Evolutionary conservation across 2,888 invertebrate genomes (phyloP).

Genomic region (Callinectes sapidus): DNA sequence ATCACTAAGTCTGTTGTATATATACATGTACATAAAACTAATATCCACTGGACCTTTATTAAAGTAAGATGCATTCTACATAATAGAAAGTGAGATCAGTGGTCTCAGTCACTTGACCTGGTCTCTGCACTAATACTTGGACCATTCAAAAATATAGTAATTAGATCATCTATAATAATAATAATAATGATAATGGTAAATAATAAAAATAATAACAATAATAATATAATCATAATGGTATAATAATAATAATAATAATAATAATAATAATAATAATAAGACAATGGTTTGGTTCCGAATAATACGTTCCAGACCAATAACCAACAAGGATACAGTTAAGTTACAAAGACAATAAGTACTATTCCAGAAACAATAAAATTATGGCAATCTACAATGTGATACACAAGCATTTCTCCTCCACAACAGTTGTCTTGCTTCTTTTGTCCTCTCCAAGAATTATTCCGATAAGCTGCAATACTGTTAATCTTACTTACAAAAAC

Average conservation of each 20-base stretch:
- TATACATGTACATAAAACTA: neutral
- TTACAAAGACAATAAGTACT: constrained; percentile 45
- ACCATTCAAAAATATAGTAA: neutral
- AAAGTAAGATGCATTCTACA: constrained; percentile 21
- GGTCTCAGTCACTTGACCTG: constrained; percentile 40
- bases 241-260: constrained; percentile 12
- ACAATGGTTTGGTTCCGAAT: constrained; percentile 45
- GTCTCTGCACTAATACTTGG: constrained; percentile 40
- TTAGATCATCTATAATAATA: neutral
- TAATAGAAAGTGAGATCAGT: constrained; percentile 48
- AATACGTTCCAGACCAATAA: constrained; percentile 56
- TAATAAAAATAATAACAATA: neutral
- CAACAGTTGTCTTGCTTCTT: neutral
- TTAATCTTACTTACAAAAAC: neutral
- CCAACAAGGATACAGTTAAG: constrained; percentile 28
- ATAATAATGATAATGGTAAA: neutral
- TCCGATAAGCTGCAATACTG: neutral
- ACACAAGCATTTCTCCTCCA: neutral
- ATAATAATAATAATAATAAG: neutral
- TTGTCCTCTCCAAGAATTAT: neutral
- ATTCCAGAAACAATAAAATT: neutral
- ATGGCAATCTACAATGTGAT: constrained; percentile 18
- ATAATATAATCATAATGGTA: constrained; percentile 7
- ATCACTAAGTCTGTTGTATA: neutral
- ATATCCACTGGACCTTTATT: neutral